Base-by-base conservation (phyloP, 2,113 vertebrate genomes). In the Aphelocoma coerulescens region DNA sequence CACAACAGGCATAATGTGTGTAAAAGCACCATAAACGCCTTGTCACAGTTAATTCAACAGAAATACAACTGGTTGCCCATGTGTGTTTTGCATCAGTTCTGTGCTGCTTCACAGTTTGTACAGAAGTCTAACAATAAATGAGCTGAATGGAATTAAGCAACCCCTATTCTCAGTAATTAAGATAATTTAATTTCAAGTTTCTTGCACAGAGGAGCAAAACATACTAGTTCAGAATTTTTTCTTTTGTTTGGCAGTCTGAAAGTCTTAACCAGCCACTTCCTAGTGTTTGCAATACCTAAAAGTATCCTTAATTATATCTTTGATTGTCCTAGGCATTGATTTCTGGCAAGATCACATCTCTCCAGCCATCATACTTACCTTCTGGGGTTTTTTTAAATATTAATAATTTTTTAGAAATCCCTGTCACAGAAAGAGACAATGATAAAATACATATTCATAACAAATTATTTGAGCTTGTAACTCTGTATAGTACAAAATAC, bases 31-130 rank as follows among this genome's bases (percentile, higher is more conserved):
- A 10, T 43, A 14, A 83, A 71, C 3, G 16, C 17, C 32, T 85
- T 72, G 48, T 41, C 81, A 7, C 12, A 4, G 23, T 33, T 80
- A 73, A 66, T 85, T 88, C 67, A 48, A 7, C 48, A 92, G 72
- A 86, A 92, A 39, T 52, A 54, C 33, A 33, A 6, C 54, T 62
- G 41, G 7, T 39, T 84, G 43, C 11, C n/a, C 21, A 3, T 91
- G 55, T 21, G 63, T 85, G 23, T 43, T 90, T 86, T 92, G 83
- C 43, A 66, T 97, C n/a, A 71, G 32, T 82, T 77, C 57, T 87
- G 0, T 77, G 51, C 16, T 0, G 1, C 55, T 71, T 88, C 68
- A 77, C 48, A 91, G 2, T 66, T 83, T 80, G 23, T 90, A 73
- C 33, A 88, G 75, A 80, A 90, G 51, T 66, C 23, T 62, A 58